phyloP scores from a whole-genome alignment of 2,888 invertebrate species.

The Lithophane leautieri region DNA sequence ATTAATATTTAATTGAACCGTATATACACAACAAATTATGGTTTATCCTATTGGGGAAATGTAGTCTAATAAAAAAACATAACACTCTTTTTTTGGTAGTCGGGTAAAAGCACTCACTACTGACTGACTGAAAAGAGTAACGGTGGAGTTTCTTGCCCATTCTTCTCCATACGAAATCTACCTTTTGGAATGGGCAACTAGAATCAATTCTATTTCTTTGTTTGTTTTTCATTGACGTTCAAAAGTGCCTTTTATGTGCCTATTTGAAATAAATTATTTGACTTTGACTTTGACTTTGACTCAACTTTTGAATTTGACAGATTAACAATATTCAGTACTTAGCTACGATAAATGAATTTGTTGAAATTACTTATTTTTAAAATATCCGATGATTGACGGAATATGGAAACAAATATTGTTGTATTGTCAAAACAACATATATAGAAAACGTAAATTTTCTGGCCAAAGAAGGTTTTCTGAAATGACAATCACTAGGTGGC shows the following conservation, averaged over 20 bases:
- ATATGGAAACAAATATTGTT: neutral
- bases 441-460: too few species aligned
- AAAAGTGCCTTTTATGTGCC: too few species aligned
- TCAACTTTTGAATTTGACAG: conserved; percentile 7
- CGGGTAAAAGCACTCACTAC: neutral
- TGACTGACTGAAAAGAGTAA: too few species aligned
- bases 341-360: neutral
- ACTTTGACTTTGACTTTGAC: too few species aligned
- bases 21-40: neutral
- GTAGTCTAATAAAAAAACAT: neutral
- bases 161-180: too few species aligned
- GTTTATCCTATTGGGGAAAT: neutral
- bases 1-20: neutral
- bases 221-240: too few species aligned
- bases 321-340: neutral
- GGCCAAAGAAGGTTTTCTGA: neutral
- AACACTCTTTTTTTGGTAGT: neutral
- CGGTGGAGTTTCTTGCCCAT: too few species aligned
- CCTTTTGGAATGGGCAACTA: too few species aligned
- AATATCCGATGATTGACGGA: neutral
- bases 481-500: too few species aligned
- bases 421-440: neutral
- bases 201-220: too few species aligned
- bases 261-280: too few species aligned
- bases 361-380: neutral